Conservation (phyloP, 1,140 invertebrate species). For the Euschistus heros region DNA sequence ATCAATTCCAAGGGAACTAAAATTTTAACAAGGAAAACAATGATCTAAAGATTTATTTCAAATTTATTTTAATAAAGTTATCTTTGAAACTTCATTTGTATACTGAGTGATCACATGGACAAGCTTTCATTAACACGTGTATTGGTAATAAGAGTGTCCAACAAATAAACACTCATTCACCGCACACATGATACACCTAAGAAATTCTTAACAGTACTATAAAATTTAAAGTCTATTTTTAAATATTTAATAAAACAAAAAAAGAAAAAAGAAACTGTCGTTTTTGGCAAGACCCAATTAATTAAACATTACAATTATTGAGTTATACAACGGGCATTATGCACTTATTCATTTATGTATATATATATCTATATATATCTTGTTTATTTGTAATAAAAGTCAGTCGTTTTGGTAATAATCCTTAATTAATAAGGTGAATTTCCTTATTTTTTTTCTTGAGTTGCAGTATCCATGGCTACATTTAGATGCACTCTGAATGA, state of each 20-base stretch:
- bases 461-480: constrained; percentile 15
- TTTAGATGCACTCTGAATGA: constrained; percentile 19
- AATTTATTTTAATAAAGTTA: too few relatives aligned
- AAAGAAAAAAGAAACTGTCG: constrained; percentile 27
- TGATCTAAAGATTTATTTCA: too few relatives aligned
- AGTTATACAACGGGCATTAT: constrained; percentile 29
- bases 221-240: constrained; percentile 31
- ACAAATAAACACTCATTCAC: constrained; percentile 27
- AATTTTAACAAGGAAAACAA: too few relatives aligned
- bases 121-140: constrained; percentile 17
- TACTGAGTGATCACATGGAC: neutral
- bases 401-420: constrained; percentile 28
- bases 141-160: constrained; percentile 22
- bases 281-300: constrained; percentile 31
- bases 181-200: constrained; percentile 27
- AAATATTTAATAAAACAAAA: constrained; percentile 16
- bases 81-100: too few relatives aligned
- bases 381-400: constrained; percentile 29
- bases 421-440: constrained; percentile 18
- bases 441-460: constrained; percentile 13
- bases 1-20: too few relatives aligned
- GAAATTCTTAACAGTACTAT: constrained; percentile 27
- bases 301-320: constrained; percentile 31
- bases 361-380: constrained; percentile 11
- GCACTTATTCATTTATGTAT: constrained; percentile 28